phyloP scores from a whole-genome alignment of 2,113 vertebrate species.

The Antigone vipio region DNA sequence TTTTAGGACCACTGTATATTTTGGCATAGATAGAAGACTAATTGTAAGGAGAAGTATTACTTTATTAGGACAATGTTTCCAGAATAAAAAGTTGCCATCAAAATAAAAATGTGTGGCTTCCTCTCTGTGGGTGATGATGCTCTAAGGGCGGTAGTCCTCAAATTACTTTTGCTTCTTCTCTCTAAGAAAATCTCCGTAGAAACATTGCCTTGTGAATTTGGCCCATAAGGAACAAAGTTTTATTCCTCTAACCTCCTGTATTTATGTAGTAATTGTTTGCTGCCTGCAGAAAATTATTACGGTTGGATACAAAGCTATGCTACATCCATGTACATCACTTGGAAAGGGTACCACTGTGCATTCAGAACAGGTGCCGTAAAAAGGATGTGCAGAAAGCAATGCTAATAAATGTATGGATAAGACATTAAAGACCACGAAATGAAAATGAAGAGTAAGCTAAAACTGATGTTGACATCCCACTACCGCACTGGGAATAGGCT shows the following conservation, averaged over 20 bases:
- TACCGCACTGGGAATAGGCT: not conserved
- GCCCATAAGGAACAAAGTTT: not conserved
- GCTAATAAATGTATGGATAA: not conserved
- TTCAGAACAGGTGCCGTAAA: not conserved
- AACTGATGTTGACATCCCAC: not conserved
- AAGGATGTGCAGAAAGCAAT: not conserved
- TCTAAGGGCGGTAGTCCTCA: not conserved
- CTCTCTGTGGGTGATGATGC: not conserved
- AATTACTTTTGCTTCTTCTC: not conserved
- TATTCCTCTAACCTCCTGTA: not conserved
- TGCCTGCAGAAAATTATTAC: not conserved
- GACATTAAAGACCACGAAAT: not conserved
- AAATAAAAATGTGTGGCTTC: not conserved
- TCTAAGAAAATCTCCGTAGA: not conserved
- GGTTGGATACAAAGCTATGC: not conserved
- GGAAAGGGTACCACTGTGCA: not conserved
- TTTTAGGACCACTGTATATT: not conserved
- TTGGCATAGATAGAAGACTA: not conserved
- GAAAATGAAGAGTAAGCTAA: not conserved
- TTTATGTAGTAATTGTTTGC: not conserved
- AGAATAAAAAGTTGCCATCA: not conserved
- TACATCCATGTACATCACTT: not conserved
- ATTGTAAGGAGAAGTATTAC: not conserved
- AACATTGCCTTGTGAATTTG: not conserved
- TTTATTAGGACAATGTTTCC: not conserved